Evolutionary conservation across 2,888 invertebrate genomes (phyloP).

Genomic region (Idaea biselata): DNA sequence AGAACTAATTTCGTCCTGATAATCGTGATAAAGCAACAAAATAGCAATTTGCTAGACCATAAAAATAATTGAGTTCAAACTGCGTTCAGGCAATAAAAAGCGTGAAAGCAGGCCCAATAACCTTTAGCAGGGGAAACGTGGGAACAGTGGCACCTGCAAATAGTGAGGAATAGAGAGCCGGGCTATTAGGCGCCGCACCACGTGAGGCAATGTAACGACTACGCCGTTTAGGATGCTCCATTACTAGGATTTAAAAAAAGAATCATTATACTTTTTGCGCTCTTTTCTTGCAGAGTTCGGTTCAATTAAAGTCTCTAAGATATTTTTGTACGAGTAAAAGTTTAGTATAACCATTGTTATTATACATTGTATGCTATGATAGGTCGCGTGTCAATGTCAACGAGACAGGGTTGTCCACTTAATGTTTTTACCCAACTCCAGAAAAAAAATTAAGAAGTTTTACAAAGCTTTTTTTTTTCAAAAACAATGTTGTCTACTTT

Average conservation of each 20-base stretch:
- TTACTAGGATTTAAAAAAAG: slow-evolving; percentile 50
- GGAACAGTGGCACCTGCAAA: slow-evolving; percentile 65
- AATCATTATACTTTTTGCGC: slow-evolving; percentile 30
- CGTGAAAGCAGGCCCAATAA: slow-evolving; percentile 78
- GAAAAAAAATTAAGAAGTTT: too few species aligned
- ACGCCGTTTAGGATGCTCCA: slow-evolving; percentile 58
- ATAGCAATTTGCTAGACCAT: slow-evolving; percentile 78
- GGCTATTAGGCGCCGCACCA: slow-evolving; percentile 69
- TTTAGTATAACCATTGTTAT: too few species aligned
- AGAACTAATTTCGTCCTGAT: slow-evolving; percentile 74
- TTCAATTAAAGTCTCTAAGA: background rate
- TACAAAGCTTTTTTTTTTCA: too few species aligned
- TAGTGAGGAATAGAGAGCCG: slow-evolving; percentile 69
- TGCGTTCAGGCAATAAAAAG: slow-evolving; percentile 79
- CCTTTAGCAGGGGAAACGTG: slow-evolving; percentile 72
- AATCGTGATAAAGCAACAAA: slow-evolving; percentile 79
- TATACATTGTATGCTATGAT: too few species aligned
- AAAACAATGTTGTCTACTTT: too few species aligned
- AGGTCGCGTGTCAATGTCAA: too few species aligned
- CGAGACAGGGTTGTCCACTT: too few species aligned
- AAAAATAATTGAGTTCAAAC: slow-evolving; percentile 81
- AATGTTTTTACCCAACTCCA: too few species aligned
- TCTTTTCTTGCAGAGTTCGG: slow-evolving; percentile 8
- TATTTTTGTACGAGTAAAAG: too few species aligned
- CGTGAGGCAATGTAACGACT: slow-evolving; percentile 64